Conservation (phyloP, 1,140 invertebrate species). For the Tribolium castaneum region DNA sequence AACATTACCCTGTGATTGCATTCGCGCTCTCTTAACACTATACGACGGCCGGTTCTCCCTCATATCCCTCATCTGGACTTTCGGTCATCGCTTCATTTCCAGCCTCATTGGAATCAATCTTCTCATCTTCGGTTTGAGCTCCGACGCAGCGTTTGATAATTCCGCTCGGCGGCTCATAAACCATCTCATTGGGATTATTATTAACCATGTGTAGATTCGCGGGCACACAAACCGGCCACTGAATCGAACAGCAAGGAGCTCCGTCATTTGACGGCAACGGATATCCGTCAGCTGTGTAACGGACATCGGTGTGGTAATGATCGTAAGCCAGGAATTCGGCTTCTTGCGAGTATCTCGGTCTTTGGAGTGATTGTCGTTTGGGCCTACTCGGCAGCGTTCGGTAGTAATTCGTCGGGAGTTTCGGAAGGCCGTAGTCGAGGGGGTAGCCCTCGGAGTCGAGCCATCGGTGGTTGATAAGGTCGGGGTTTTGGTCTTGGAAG, state of each 20-base stretch:
- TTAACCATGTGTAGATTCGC: slow-evolving; percentile 60
- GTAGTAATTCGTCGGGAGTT: slow-evolving; percentile 71
- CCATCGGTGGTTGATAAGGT: slow-evolving; percentile 75
- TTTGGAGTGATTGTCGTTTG: slow-evolving; percentile 66
- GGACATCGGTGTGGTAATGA: slow-evolving; percentile 69
- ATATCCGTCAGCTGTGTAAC: slow-evolving; percentile 84
- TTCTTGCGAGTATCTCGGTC: slow-evolving; percentile 71
- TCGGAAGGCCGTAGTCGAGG: slow-evolving; percentile 81
- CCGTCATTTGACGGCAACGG: slow-evolving; percentile 64
- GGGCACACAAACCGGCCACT: slow-evolving; percentile 64
- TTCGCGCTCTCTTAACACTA: neutral
- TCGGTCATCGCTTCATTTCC: slow-evolving; percentile 74
- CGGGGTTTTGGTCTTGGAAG: slow-evolving; percentile 76
- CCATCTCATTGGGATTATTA: slow-evolving; percentile 20
- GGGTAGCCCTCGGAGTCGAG: slow-evolving; percentile 81
- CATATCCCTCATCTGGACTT: slow-evolving; percentile 89
- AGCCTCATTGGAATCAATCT: slow-evolving; percentile 59
- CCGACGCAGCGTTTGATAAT: slow-evolving; percentile 65
- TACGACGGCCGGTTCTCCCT: slow-evolving; percentile 70
- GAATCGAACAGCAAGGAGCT: slow-evolving; percentile 47
- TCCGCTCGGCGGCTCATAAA: slow-evolving; percentile 20
- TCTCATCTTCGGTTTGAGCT: slow-evolving; percentile 66
- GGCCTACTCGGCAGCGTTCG: slow-evolving; percentile 74
- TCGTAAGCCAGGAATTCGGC: slow-evolving; percentile 73
- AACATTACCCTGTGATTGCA: neutral